Percentiles rank a stretch among this genome's conserved stretches.
Evolutionary conservation across 2,113 vertebrate species (phyloP).

Genomic region (Desmodus rotundus): DNA sequence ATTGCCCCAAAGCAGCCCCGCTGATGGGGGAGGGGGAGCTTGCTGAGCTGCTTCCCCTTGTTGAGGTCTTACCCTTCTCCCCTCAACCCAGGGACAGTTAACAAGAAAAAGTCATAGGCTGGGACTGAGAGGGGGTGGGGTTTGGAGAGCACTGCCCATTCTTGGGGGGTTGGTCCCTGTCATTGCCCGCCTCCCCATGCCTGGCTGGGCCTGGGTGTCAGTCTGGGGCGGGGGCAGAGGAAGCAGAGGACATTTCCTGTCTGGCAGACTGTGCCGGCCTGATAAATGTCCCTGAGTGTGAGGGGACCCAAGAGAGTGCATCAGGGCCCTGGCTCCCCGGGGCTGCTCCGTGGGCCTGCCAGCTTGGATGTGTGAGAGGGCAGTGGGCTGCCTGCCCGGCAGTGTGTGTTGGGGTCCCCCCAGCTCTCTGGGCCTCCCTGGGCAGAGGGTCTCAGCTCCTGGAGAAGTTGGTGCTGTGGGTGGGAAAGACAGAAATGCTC

Average conservation of each 20-base stretch:
- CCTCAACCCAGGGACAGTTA: not conserved
- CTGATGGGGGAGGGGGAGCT: not conserved
- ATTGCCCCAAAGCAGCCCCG: not conserved
- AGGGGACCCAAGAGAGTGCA: not conserved
- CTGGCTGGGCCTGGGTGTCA: not conserved
- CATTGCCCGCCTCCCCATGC: not conserved
- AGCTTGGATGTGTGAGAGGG: not conserved
- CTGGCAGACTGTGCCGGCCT: slow-evolving; percentile 12
- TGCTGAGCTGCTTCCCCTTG: not conserved
- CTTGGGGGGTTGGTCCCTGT: not conserved
- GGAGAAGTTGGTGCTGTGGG: not conserved
- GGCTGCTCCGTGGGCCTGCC: not conserved
- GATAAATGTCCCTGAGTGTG: slow-evolving; percentile 60
- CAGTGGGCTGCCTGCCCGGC: not conserved
- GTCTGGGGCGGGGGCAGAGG: slow-evolving; percentile 67
- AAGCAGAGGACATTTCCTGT: slow-evolving; percentile 71
- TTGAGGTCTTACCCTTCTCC: not conserved
- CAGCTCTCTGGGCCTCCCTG: not conserved
- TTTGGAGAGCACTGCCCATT: not conserved
- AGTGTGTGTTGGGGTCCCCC: not conserved
- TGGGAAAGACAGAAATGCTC: not conserved
- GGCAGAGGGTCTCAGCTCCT: not conserved
- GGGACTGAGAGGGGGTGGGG: not conserved
- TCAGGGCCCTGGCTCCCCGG: not conserved
- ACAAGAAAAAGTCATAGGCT: not conserved